Percentiles rank a stretch among this genome's conserved stretches.
Conservation (phyloP, 2,113 vertebrate species). For the Opisthocomus hoazin region DNA sequence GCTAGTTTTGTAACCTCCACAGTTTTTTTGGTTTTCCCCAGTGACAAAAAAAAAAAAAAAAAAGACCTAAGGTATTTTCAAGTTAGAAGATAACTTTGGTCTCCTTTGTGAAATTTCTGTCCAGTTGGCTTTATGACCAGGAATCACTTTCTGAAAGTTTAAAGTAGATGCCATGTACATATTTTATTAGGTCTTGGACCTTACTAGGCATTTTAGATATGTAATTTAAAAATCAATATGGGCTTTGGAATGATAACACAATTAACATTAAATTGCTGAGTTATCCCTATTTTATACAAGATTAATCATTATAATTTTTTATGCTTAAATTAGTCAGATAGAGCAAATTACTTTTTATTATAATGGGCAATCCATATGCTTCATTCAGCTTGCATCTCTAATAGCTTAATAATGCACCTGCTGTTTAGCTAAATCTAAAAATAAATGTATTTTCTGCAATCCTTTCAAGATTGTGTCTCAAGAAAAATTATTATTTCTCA, state of each 20-base stretch:
- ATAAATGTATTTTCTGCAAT: neutral
- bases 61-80: neutral
- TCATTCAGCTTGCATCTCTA: neutral
- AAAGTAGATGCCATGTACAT: neutral
- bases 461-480: neutral
- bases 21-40: neutral
- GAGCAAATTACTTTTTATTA: constrained; percentile 34
- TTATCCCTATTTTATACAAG: constrained; percentile 50
- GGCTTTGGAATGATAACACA: constrained; percentile 19
- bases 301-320: constrained; percentile 52
- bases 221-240: constrained; percentile 48
- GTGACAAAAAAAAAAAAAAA: neutral
- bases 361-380: neutral
- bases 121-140: neutral
- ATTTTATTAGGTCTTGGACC: neutral
- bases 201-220: neutral
- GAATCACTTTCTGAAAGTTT: neutral
- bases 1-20: neutral
- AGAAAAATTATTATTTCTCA: neutral
- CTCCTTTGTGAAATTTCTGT: neutral
- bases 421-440: neutral
- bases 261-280: constrained; percentile 22
- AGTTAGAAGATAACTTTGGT: neutral
- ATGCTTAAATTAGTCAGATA: constrained; percentile 47
- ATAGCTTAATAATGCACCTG: neutral